Evolutionary conservation across 2,797 vertebrate species (phyloP).

Genomic region (Cephalopachus bancanus): DNA sequence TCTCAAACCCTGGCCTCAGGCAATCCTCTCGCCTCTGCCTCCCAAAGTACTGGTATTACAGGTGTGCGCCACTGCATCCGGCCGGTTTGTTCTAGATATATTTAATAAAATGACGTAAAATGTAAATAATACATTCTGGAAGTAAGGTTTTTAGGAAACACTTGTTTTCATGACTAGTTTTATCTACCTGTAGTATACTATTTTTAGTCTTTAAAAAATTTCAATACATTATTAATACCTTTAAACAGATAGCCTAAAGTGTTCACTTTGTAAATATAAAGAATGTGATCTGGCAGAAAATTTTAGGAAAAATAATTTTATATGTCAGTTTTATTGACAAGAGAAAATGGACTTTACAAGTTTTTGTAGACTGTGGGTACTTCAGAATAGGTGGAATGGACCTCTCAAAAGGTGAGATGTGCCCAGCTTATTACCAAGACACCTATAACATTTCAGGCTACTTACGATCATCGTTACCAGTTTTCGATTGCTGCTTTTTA

Average conservation of each 20-base stretch:
- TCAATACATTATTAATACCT: conserved; percentile 24
- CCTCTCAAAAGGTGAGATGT: not conserved
- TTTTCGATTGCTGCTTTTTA: conserved; percentile 2
- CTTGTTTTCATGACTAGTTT: conserved; percentile 57
- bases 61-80: too few species aligned
- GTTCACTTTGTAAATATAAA: conserved; percentile 27
- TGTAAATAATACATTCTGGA: conserved; percentile 25
- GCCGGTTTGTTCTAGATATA: not conserved
- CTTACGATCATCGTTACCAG: not conserved
- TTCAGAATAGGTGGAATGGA: not conserved
- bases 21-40: too few species aligned
- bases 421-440: not conserved
- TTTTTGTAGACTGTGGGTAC: not conserved
- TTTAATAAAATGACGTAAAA: conserved; percentile 8
- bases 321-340: conserved; percentile 16
- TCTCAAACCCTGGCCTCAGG: too few species aligned
- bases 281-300: not conserved
- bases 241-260: conserved; percentile 42
- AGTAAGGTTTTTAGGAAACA: conserved; percentile 48
- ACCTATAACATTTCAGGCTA: not conserved
- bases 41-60: too few species aligned
- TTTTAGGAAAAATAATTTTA: not conserved
- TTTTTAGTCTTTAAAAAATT: conserved; percentile 29
- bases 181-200: not conserved
- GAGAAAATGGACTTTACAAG: not conserved